Evolutionary conservation across 1,140 invertebrate genomes (phyloP).

Genomic region (Sitodiplosis mosellana): DNA sequence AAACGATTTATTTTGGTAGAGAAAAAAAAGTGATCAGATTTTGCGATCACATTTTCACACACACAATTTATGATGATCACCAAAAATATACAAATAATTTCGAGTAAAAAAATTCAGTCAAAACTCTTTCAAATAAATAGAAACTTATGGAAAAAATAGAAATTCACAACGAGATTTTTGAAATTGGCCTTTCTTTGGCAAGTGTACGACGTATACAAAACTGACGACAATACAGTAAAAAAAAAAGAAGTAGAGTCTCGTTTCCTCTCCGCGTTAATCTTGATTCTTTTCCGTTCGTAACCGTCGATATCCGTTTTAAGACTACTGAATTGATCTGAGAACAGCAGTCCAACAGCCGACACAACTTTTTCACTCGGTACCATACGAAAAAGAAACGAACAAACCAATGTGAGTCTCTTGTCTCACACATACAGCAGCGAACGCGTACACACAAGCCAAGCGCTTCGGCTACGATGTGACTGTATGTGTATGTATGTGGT

Average conservation of each 20-base stretch:
- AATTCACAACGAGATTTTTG: neutral
- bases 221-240: neutral
- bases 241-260: neutral
- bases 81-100: too few species aligned
- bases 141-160: neutral
- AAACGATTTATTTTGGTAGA: too few species aligned
- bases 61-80: too few species aligned
- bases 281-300: constrained; percentile 1
- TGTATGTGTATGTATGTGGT: too few species aligned
- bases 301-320: constrained; percentile 2
- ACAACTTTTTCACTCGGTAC: neutral
- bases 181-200: neutral
- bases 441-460: too few species aligned
- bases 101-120: too few species aligned
- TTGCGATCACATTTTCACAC: too few species aligned
- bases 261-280: neutral
- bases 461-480: too few species aligned
- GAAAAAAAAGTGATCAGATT: too few species aligned
- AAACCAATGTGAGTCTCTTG: too few species aligned
- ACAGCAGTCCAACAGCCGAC: constrained; percentile 1
- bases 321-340: constrained; percentile 2
- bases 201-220: neutral
- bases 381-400: neutral
- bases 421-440: too few species aligned
- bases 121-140: too few species aligned